Base-by-base conservation (phyloP, 2,113 vertebrate species). In the Microtus oregoni region DNA sequence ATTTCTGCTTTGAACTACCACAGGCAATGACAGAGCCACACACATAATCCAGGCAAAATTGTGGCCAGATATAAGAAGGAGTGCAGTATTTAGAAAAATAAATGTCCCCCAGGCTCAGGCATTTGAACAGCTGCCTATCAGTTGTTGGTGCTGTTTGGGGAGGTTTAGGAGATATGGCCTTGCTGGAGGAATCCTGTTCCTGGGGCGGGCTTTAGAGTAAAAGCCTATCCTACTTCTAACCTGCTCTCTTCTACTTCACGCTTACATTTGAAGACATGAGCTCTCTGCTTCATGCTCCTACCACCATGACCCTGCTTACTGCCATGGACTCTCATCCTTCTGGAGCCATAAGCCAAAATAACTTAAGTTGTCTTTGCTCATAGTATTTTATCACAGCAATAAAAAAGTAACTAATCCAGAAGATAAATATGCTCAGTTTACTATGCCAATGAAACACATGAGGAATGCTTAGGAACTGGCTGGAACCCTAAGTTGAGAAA, bases 401-500 rank as follows among this genome's bases (percentile, higher is more conserved):
- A 14, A 61, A 24, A 82, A 82, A 52, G 78, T 61, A 82, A 82
- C 79, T 61, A 61, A 38, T 26, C 61, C 20, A 82, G 79, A 52
- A 82, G 79, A 82, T 61, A 82, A 90, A 93, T 70, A 76, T 55
- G 41, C 83, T 67, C 58, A 41, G 28, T 55, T 92, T 81, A 52
- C 90, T 68, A 92, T 77, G 76, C 44, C 20, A 75, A 30, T 73
- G 28, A 50, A 93, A 93, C 14, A 61, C 17, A 52, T 11, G 32
- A 70, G 70, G 50, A 14, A 87, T 61, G 55, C 92, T 93, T 24
- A 68, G 44, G 26, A 76, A 89, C 81, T 67, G n/a, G 81, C 0
- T 95, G n/a, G 85, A 91, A 88, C 50, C 90, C 76, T 61, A 24
- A 13, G 28, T 47, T 96, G 41, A 96, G 76, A 96, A 90, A 85